These are phyloP conservation scores for Chaetophractus vellerosus DNA, from an alignment of 2,797 vertebrate genomes.

Conservation along the genomic window DNA sequence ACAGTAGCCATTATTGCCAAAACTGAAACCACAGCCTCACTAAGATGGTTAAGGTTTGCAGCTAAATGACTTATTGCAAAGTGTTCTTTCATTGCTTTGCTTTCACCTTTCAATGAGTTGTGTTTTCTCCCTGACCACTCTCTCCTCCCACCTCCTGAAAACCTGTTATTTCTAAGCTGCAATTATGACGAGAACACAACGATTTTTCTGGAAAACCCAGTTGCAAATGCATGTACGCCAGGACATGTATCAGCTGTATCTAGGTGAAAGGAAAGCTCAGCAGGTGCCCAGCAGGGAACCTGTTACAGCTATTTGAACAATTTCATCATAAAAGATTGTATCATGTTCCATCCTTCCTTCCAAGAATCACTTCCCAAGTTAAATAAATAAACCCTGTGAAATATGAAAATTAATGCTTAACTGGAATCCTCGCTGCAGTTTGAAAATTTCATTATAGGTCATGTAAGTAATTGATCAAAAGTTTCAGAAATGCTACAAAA, in stretches of 20 bases:
- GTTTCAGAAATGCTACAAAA: constrained; percentile 54
- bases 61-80: not conserved
- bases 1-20: not conserved
- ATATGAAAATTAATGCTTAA: constrained; percentile 61
- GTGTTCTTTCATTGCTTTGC: not conserved
- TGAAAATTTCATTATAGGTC: constrained; percentile 62
- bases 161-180: not conserved
- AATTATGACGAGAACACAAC: not conserved
- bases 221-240: not conserved
- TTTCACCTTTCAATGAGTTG: not conserved
- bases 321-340: not conserved
- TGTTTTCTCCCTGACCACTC: not conserved
- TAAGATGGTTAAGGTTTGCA: not conserved
- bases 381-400: not conserved
- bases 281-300: not conserved
- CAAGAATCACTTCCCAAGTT: constrained; percentile 19
- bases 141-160: not conserved
- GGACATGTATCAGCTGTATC: not conserved
- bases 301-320: not conserved
- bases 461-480: constrained; percentile 76
- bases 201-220: not conserved
- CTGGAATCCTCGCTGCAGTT: constrained; percentile 34
- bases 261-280: not conserved
- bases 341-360: not conserved
- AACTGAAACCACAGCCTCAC: not conserved